phyloP scores from a whole-genome alignment of 2,888 invertebrate species.

The Epistrophe grossulariae region DNA sequence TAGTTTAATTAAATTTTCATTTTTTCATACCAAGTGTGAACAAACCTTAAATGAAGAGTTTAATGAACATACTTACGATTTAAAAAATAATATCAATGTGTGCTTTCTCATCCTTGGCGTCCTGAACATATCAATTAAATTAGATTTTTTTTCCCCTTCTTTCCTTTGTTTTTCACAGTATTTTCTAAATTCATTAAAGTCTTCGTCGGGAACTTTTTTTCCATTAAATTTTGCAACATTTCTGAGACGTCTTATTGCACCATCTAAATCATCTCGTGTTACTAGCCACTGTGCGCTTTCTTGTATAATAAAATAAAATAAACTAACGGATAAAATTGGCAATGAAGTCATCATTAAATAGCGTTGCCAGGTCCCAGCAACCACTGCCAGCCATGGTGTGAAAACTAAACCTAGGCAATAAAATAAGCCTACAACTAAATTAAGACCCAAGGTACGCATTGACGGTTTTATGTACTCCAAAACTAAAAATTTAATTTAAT shows the following conservation, averaged over 20 bases:
- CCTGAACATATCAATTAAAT: conserved; percentile 84
- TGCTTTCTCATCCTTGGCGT: conserved; percentile 86
- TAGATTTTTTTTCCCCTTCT: conserved; percentile 81
- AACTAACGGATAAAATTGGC: conserved; percentile 84
- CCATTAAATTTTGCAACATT: conserved; percentile 86
- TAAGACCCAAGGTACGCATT: conserved; percentile 86
- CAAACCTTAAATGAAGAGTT: no score
- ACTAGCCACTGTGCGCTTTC: conserved; percentile 87
- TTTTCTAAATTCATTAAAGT: conserved; percentile 83
- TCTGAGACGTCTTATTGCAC: conserved; percentile 85
- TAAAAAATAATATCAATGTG: conserved; percentile 86
- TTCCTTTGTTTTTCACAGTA: conserved; percentile 82
- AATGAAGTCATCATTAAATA: conserved; percentile 85
- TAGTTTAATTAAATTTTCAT: neutral
- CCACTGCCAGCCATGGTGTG: conserved; percentile 85
- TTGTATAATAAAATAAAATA: conserved; percentile 85
- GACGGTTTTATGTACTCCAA: conserved; percentile 86
- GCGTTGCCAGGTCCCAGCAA: conserved; percentile 84
- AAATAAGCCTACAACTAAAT: conserved; percentile 86
- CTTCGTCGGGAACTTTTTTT: conserved; percentile 82
- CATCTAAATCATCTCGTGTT: conserved; percentile 85
- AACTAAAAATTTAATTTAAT: conserved; percentile 81
- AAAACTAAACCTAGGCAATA: conserved; percentile 85
- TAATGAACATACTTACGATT: conserved; percentile 84
- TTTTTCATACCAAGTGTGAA: no score